These are phyloP conservation scores for Cephus nigrinus DNA, from an alignment of 2,888 invertebrate species.

Conservation along the genomic window DNA sequence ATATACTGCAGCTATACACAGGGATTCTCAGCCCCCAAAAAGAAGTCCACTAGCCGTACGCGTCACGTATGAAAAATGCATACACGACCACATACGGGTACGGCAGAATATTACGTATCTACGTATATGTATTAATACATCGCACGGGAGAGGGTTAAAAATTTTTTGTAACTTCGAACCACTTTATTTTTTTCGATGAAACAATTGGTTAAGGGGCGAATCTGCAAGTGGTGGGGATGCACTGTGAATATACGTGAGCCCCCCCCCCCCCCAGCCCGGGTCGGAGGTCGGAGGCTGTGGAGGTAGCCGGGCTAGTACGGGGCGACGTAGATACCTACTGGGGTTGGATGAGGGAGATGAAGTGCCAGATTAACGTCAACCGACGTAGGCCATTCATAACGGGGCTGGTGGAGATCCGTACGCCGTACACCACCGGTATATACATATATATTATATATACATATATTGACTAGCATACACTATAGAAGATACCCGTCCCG, in stretches of 20 bases:
- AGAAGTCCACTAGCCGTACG: too few relatives aligned
- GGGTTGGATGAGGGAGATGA: conserved; percentile 26
- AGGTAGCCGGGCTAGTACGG: conserved; percentile 5
- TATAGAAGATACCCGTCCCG: conserved; percentile 38
- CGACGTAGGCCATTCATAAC: conserved; percentile 51
- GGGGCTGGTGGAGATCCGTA: conserved; percentile 25
- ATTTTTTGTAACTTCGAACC: background rate
- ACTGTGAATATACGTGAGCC: too few relatives aligned
- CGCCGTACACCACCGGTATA: background rate
- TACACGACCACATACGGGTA: too few relatives aligned
- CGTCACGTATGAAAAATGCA: too few relatives aligned
- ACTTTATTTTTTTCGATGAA: conserved; percentile 33
- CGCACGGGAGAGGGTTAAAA: background rate
- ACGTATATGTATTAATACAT: background rate
- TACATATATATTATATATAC: background rate
- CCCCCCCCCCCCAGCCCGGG: too few relatives aligned
- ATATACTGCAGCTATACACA: too few relatives aligned
- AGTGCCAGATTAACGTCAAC: conserved; percentile 52
- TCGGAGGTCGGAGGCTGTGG: conserved; percentile 12
- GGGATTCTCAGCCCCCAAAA: too few relatives aligned
- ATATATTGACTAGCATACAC: conserved; percentile 22
- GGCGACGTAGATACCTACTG: conserved; percentile 13
- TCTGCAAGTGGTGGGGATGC: background rate
- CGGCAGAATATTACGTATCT: background rate
- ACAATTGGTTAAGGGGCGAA: conserved; percentile 37